Percentiles rank a stretch among this genome's conserved stretches.
Evolutionary conservation across 2,888 invertebrate genomes (phyloP).

Genomic region (Pristionchus arcanus): DNA sequence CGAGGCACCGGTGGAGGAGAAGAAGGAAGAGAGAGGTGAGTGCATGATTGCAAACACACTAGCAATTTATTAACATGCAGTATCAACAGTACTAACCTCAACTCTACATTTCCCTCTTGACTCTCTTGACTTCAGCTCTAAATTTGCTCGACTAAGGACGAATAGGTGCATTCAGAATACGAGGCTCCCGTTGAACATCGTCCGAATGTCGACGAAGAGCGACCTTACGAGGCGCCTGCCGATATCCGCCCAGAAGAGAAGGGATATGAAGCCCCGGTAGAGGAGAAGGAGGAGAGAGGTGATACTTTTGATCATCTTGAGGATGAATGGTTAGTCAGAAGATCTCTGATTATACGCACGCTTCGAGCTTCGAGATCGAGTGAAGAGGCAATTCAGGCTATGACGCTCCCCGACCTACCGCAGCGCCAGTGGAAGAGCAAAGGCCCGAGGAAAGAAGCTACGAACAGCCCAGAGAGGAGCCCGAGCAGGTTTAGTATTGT

Average conservation of each 20-base stretch:
- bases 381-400: not conserved
- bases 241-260: not conserved
- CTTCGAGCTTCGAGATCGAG: not conserved
- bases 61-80: too few relatives aligned
- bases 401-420: not conserved
- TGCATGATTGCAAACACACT: too few relatives aligned
- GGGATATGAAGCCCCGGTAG: not conserved
- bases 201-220: not conserved
- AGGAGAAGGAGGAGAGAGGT: not conserved
- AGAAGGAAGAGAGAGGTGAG: not conserved
- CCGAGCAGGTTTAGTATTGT: not conserved
- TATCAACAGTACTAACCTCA: too few relatives aligned
- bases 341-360: too few relatives aligned
- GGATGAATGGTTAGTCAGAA: too few relatives aligned
- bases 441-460: not conserved
- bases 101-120: too few relatives aligned
- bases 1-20: constrained; percentile 16
- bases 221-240: not conserved
- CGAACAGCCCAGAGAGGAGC: not conserved
- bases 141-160: not conserved
- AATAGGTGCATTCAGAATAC: not conserved
- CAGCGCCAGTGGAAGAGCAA: not conserved
- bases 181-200: not conserved
- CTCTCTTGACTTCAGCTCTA: too few relatives aligned
- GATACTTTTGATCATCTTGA: too few relatives aligned